Conservation (phyloP, 2,888 invertebrate species). For the Agrochola lota region DNA sequence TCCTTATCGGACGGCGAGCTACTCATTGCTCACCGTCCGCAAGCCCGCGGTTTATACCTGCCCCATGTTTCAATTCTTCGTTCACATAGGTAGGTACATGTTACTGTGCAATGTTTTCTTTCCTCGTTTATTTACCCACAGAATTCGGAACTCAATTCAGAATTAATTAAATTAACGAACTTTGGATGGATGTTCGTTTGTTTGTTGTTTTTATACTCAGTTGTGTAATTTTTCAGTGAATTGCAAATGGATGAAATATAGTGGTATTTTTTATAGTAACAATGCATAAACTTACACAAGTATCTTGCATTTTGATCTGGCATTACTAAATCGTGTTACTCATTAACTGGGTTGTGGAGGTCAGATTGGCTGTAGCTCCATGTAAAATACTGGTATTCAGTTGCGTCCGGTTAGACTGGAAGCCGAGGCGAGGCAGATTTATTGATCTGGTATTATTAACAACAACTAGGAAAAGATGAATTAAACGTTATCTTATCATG, state of each 20-base stretch:
- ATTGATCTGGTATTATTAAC: neutral
- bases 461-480: neutral
- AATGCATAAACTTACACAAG: neutral
- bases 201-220: slow-evolving; percentile 43
- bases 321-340: no score
- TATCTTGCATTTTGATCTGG: neutral
- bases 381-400: no score
- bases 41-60: no score
- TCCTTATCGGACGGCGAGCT: no score
- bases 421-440: no score
- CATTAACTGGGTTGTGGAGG: no score
- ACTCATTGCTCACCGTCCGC: no score
- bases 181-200: slow-evolving; percentile 33
- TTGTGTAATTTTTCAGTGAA: slow-evolving; percentile 17
- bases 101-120: slow-evolving; percentile 24
- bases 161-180: slow-evolving; percentile 48
- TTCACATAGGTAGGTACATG: neutral
- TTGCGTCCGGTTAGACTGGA: no score
- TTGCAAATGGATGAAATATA: neutral
- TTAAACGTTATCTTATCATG: neutral
- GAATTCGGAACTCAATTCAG: slow-evolving; percentile 46
- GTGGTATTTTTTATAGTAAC: neutral
- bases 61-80: neutral
- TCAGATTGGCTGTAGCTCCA: no score
- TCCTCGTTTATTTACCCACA: slow-evolving; percentile 13